Evolutionary conservation across 2,113 vertebrate species (phyloP).

Genomic region (Ranitomeya variabilis): DNA sequence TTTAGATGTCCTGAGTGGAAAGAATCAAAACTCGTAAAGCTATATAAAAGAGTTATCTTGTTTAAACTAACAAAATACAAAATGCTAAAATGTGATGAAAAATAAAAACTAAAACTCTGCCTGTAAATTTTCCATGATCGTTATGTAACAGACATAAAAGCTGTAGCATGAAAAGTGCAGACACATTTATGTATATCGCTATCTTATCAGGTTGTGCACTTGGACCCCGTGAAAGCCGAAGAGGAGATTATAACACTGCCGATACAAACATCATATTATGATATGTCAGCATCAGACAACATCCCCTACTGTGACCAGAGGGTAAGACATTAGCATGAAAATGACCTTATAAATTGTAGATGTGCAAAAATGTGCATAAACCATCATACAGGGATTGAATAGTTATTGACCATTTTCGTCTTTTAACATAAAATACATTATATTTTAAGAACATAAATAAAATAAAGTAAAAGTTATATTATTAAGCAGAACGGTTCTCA

Average conservation of each 20-base stretch:
- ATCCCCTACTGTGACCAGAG: conserved; percentile 79
- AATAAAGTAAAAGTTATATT: background rate
- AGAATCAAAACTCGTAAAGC: background rate
- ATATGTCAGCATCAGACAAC: conserved; percentile 81
- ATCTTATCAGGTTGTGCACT: conserved; percentile 79
- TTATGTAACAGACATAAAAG: background rate
- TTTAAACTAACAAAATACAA: background rate
- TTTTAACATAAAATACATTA: too few relatives aligned
- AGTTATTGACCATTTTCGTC: too few relatives aligned
- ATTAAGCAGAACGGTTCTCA: background rate
- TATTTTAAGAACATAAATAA: background rate
- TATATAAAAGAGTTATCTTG: background rate
- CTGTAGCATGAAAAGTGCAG: background rate
- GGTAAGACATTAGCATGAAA: conserved; percentile 75
- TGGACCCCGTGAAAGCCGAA: conserved; percentile 77
- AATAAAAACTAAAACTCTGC: background rate
- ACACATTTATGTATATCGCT: conserved; percentile 26
- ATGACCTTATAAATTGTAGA: background rate
- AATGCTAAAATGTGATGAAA: background rate
- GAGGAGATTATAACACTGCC: conserved; percentile 83
- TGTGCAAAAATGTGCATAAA: too few relatives aligned
- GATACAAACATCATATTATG: conserved; percentile 84
- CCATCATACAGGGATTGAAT: too few relatives aligned
- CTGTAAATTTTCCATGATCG: background rate
- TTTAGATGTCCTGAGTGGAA: background rate